These are phyloP conservation scores for Leucoraja erinaceus DNA, from an alignment of 2,113 vertebrate genomes.

Conservation along the genomic window DNA sequence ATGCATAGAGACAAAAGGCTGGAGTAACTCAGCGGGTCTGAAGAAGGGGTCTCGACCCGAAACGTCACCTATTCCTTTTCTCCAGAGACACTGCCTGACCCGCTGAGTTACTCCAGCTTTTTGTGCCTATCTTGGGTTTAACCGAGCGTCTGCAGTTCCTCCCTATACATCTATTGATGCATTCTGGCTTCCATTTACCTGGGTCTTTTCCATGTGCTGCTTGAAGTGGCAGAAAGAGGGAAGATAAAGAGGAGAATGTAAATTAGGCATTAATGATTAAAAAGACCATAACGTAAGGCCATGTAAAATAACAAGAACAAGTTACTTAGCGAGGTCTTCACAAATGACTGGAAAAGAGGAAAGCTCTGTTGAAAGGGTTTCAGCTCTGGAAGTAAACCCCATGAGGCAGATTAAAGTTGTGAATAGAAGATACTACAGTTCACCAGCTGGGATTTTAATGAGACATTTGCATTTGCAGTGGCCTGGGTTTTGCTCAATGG, in stretches of 20 bases:
- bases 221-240: constrained; percentile 1
- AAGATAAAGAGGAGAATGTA: constrained; percentile 14
- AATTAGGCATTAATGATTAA: constrained; percentile 43
- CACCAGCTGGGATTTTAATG: constrained; percentile 78
- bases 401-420: constrained; percentile 74
- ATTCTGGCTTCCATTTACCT: constrained; percentile 6
- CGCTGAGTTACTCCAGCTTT: too few species aligned
- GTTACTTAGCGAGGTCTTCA: constrained; percentile 50
- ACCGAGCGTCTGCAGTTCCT: too few species aligned
- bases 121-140: too few species aligned
- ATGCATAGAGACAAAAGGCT: neutral
- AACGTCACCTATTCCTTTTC: too few species aligned
- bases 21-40: too few species aligned
- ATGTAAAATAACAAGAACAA: constrained; percentile 42
- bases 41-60: too few species aligned
- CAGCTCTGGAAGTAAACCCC: constrained; percentile 59
- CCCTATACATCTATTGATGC: neutral
- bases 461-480: constrained; percentile 67
- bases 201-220: constrained; percentile 24
- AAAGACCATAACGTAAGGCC: neutral
- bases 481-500: constrained; percentile 58
- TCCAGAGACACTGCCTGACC: too few species aligned
- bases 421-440: constrained; percentile 68
- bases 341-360: constrained; percentile 62
- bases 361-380: constrained; percentile 60